phyloP scores from a whole-genome alignment of 2,888 invertebrate species.

The Lasioglossum villosulum region DNA sequence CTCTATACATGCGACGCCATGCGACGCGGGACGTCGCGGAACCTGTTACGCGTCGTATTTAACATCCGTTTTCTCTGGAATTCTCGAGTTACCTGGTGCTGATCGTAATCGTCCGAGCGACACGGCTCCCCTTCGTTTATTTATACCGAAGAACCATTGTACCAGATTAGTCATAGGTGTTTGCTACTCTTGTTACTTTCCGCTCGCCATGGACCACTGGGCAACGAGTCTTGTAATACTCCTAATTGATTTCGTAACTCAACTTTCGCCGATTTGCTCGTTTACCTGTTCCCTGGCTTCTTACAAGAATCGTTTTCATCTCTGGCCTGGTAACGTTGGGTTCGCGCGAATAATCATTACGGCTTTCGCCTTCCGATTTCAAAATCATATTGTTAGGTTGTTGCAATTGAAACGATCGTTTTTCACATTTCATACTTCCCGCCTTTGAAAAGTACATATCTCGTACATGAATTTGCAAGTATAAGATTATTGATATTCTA shows the following conservation, averaged over 20 bases:
- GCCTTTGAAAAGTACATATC: too few species aligned
- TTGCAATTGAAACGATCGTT: too few species aligned
- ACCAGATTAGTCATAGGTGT: conserved; percentile 50
- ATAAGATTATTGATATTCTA: too few species aligned
- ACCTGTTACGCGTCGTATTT: conserved; percentile 64
- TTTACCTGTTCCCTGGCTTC: background rate
- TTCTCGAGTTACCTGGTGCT: conserved; percentile 62
- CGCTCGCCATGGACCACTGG: conserved; percentile 16
- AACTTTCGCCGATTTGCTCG: conserved; percentile 38
- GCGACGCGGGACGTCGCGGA: conserved; percentile 48
- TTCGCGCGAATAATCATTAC: background rate
- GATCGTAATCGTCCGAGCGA: conserved; percentile 60
- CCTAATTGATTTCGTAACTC: conserved; percentile 57
- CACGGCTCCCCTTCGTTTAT: conserved; percentile 39
- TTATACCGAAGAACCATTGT: conserved; percentile 43
- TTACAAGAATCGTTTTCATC: background rate
- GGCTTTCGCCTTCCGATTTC: background rate
- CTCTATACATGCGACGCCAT: conserved; percentile 11
- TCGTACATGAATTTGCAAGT: too few species aligned
- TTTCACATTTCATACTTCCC: too few species aligned
- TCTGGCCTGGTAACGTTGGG: background rate
- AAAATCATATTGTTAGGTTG: too few species aligned
- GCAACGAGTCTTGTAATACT: background rate
- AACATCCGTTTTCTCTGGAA: conserved; percentile 61
- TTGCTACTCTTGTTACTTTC: conserved; percentile 25